Conservation (phyloP, 2,888 invertebrate species). For the Pollenia labialis region DNA sequence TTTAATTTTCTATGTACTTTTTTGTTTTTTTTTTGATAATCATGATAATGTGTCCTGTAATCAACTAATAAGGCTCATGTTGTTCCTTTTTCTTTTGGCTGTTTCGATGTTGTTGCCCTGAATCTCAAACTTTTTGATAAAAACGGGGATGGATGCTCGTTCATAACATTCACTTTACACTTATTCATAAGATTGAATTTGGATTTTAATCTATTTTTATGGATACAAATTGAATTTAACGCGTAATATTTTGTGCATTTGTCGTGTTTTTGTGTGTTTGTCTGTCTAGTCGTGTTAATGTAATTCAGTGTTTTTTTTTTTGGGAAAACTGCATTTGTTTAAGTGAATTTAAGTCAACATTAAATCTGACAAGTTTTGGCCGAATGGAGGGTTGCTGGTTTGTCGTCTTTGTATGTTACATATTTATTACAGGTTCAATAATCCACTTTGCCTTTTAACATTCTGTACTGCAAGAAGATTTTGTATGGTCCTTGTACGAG, state of each 20-base stretch:
- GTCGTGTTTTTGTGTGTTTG: conserved; percentile 58
- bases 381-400: conserved; percentile 18
- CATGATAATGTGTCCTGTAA: conserved; percentile 85
- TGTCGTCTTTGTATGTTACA: conserved; percentile 39
- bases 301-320: conserved; percentile 9
- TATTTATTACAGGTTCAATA: conserved; percentile 70
- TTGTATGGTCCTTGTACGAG: conserved; percentile 28
- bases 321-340: conserved; percentile 50
- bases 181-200: conserved; percentile 13
- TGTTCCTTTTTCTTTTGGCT: conserved; percentile 42
- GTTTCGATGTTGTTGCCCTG: conserved; percentile 15
- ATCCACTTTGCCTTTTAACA: conserved; percentile 64
- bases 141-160: conserved; percentile 74
- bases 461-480: conserved; percentile 30
- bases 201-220: conserved; percentile 74
- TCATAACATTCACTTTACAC: conserved; percentile 32
- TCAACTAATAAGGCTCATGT: conserved; percentile 84
- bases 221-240: conserved; percentile 82
- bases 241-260: conserved; percentile 80
- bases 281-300: conserved; percentile 4
- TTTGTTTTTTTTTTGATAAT: conserved; percentile 82
- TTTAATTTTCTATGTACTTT: conserved; percentile 50
- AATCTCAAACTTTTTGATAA: conserved; percentile 71
- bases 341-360: conserved; percentile 59
- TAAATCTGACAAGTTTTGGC: conserved; percentile 58